Conservation (phyloP, 1,140 invertebrate genomes). For the Heliconius congener region DNA sequence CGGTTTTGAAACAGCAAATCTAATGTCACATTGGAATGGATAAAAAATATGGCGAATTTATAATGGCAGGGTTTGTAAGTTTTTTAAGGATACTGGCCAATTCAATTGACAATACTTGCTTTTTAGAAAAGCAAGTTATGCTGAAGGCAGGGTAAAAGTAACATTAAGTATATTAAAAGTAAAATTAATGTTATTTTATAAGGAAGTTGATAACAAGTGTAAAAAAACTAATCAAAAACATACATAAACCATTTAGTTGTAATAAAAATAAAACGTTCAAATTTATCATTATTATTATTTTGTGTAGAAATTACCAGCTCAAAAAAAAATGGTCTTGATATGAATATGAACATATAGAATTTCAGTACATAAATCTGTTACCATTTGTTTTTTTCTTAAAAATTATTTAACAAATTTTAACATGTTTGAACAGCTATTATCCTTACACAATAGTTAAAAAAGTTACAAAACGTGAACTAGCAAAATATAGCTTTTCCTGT, state of each 20-base stretch:
- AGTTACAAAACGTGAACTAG: too few species aligned
- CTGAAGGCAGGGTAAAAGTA: conserved; percentile 36
- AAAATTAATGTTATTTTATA: conserved; percentile 21
- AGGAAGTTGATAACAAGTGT: conserved; percentile 5
- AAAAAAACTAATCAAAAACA: background rate
- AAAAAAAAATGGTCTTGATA: too few species aligned
- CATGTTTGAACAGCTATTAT: too few species aligned
- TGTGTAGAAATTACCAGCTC: too few species aligned
- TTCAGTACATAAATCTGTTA: too few species aligned
- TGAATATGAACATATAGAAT: too few species aligned
- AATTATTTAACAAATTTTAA: too few species aligned
- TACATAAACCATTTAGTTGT: background rate
- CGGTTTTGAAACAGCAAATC: background rate
- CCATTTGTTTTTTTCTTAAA: too few species aligned
- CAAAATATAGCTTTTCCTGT: too few species aligned
- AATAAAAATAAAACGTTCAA: too few species aligned
- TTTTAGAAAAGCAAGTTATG: conserved; percentile 31
- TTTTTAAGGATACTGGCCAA: conserved; percentile 29
- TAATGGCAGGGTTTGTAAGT: conserved; percentile 34
- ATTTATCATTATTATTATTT: too few species aligned
- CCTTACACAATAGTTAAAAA: too few species aligned
- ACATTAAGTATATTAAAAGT: conserved; percentile 30
- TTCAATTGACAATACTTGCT: conserved; percentile 40
- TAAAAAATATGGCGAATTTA: conserved; percentile 34
- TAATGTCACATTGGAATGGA: background rate